Percentiles rank a stretch among this genome's conserved stretches.
phyloP scores from a whole-genome alignment of 2,888 invertebrate genomes.

The Metacarcinus magister region DNA sequence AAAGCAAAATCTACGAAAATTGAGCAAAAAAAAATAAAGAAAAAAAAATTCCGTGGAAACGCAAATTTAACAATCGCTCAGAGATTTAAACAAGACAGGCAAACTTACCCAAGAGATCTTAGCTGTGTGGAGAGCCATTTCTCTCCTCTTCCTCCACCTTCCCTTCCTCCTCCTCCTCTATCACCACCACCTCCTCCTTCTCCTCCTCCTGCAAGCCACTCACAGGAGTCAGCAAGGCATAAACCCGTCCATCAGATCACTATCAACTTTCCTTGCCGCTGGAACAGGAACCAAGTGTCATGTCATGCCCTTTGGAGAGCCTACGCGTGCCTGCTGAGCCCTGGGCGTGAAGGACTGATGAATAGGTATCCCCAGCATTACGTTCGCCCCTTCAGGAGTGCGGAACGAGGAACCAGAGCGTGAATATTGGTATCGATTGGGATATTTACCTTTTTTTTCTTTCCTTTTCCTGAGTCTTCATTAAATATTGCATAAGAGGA shows the following conservation, averaged over 20 bases:
- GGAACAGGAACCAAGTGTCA: background rate
- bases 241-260: constrained; percentile 22
- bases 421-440: background rate
- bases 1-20: background rate
- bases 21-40: background rate
- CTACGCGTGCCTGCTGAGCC: constrained; percentile 26
- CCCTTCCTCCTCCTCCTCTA: background rate
- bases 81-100: constrained; percentile 11
- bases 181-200: background rate
- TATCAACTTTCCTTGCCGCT: background rate
- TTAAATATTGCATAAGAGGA: constrained; percentile 14
- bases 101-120: constrained; percentile 36
- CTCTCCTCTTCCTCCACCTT: background rate
- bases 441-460: background rate
- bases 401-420: background rate
- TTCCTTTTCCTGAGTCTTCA: background rate
- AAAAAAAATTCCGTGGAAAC: background rate
- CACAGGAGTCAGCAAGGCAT: constrained; percentile 38
- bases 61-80: constrained; percentile 11
- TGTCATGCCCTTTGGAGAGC: background rate
- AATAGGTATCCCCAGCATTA: background rate
- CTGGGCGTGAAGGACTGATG: background rate
- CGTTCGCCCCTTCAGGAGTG: background rate
- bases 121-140: background rate
- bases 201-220: background rate